These are phyloP conservation scores for Phyto melanocephala DNA, from an alignment of 2,888 invertebrate genomes.

Conservation along the genomic window DNA sequence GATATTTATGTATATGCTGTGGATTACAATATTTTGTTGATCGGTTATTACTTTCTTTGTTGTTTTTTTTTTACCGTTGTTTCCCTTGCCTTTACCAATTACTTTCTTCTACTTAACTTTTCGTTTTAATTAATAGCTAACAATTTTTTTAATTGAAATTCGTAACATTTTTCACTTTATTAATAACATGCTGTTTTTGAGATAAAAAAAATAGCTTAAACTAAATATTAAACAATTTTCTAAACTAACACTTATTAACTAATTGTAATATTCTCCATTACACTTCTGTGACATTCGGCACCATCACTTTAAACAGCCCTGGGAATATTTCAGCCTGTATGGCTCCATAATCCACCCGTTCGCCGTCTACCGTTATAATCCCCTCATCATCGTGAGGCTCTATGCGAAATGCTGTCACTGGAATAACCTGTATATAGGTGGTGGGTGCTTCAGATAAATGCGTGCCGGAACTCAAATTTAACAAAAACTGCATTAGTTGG, in stretches of 20 bases:
- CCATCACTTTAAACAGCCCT: slow-evolving; percentile 85
- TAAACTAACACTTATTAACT: not conserved
- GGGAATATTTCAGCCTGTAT: slow-evolving; percentile 93
- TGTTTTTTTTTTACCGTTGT: too few relatives aligned
- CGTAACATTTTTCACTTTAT: too few relatives aligned
- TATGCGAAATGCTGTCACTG: slow-evolving; percentile 94
- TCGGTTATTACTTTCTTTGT: too few relatives aligned
- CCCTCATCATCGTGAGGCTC: slow-evolving; percentile 88
- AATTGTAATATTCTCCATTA: not conserved
- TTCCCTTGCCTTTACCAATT: too few relatives aligned
- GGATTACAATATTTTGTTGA: too few relatives aligned
- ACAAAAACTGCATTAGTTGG: slow-evolving; percentile 88
- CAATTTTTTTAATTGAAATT: too few relatives aligned
- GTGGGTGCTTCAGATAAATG: slow-evolving; percentile 87
- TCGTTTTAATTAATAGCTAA: too few relatives aligned
- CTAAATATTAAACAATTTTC: not conserved
- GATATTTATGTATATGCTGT: too few relatives aligned
- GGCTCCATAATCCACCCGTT: slow-evolving; percentile 91
- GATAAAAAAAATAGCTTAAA: not conserved
- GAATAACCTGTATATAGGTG: slow-evolving; percentile 85
- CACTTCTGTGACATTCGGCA: slow-evolving; percentile 78
- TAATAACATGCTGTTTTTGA: too few relatives aligned
- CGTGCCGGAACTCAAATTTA: slow-evolving; percentile 89
- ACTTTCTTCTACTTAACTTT: too few relatives aligned
- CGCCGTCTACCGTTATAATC: slow-evolving; percentile 95